Percentiles rank a stretch among this genome's conserved stretches.
These are phyloP conservation scores for Griposia aprilina DNA, from an alignment of 2,888 invertebrate genomes.

Conservation along the genomic window DNA sequence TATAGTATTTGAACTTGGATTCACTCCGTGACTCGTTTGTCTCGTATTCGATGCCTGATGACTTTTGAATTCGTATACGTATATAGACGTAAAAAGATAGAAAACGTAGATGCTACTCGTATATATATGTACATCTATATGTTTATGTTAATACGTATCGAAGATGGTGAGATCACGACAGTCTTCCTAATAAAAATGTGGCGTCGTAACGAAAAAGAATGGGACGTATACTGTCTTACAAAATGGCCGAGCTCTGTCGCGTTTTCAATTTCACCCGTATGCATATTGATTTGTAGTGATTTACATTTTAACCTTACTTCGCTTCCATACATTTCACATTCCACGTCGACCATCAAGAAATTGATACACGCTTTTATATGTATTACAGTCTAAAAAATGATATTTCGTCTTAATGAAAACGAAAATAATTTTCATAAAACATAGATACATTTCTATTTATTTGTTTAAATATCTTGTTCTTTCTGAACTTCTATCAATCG, in stretches of 20 bases:
- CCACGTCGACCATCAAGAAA: slow-evolving; percentile 1
- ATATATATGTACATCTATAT: neutral
- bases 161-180: slow-evolving; percentile 24
- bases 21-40: neutral
- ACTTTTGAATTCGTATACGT: neutral
- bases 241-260: slow-evolving; percentile 43
- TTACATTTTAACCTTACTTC: slow-evolving; percentile 43
- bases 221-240: slow-evolving; percentile 37
- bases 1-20: neutral
- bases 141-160: slow-evolving; percentile 8
- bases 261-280: slow-evolving; percentile 49
- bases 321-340: slow-evolving; percentile 4
- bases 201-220: slow-evolving; percentile 39
- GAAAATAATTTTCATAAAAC: neutral
- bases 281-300: slow-evolving; percentile 56
- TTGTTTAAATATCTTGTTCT: neutral
- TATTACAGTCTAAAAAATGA: neutral
- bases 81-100: neutral
- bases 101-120: neutral
- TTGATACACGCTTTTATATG: slow-evolving; percentile 1
- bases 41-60: neutral
- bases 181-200: slow-evolving; percentile 43
- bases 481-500: neutral
- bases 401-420: neutral
- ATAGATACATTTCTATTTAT: neutral